Evolutionary conservation across 1,140 invertebrate genomes (phyloP).

Genomic region (Brachionus sp.): DNA sequence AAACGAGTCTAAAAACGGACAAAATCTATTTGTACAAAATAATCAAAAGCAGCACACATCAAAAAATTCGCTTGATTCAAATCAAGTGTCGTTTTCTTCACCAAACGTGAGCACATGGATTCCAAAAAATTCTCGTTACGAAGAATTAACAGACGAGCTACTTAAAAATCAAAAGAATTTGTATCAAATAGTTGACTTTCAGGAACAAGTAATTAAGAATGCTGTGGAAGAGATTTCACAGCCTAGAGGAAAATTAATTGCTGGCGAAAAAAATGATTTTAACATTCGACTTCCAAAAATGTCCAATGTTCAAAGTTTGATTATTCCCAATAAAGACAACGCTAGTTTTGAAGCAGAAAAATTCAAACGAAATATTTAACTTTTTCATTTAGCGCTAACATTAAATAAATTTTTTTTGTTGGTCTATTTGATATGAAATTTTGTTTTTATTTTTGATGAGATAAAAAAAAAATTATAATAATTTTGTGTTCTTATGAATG

Average conservation of each 20-base stretch:
- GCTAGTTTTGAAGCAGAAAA: slow-evolving; percentile 9
- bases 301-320: slow-evolving; percentile 4
- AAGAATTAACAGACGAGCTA: not conserved
- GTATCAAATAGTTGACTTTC: slow-evolving; percentile 20
- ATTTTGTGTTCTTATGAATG: not conserved
- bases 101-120: not conserved
- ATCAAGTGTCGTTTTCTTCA: not conserved
- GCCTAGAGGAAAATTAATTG: not conserved
- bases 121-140: not conserved
- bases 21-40: not conserved
- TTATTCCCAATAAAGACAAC: not conserved
- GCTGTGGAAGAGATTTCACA: not conserved
- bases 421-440: not conserved
- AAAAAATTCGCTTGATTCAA: not conserved
- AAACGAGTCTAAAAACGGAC: not conserved
- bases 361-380: slow-evolving; percentile 19
- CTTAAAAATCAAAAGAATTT: not conserved
- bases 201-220: not conserved
- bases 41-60: not conserved
- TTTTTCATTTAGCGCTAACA: not conserved
- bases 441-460: not conserved
- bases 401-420: not conserved
- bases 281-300: not conserved
- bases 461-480: not conserved
- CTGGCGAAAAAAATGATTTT: not conserved